Evolutionary conservation across 2,888 invertebrate genomes (phyloP).

Genomic region (Caenorhabditis sp.): DNA sequence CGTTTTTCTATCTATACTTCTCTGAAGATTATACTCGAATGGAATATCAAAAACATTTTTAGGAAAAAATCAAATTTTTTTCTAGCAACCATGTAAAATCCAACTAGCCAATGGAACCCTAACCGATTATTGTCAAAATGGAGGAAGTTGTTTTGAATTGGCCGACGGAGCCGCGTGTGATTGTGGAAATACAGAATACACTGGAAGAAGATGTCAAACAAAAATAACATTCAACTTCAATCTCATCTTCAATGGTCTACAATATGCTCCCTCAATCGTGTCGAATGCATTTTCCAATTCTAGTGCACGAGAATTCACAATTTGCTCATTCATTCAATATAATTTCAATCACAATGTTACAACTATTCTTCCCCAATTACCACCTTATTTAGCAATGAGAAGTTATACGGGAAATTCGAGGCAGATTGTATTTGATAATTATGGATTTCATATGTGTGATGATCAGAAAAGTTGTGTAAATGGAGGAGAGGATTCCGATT

Average conservation of each 20-base stretch:
- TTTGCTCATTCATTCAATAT: slow-evolving; percentile 36
- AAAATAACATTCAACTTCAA: slow-evolving; percentile 28
- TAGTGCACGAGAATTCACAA: slow-evolving; percentile 20
- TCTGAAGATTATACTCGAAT: too few species aligned
- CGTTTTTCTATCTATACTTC: too few species aligned
- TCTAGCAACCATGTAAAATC: slow-evolving; percentile 32
- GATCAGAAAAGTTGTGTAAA: not conserved
- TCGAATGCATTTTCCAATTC: slow-evolving; percentile 9
- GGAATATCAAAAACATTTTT: too few species aligned
- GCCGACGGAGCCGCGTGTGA: slow-evolving; percentile 23
- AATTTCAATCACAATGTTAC: slow-evolving; percentile 1
- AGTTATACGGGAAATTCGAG: not conserved
- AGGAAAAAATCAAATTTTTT: not conserved
- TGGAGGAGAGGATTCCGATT: slow-evolving; percentile 9
- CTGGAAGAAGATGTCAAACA: slow-evolving; percentile 25
- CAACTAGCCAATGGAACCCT: slow-evolving; percentile 9
- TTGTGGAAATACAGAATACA: slow-evolving; percentile 15
- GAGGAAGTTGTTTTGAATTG: slow-evolving; percentile 9
- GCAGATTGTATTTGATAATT: slow-evolving; percentile 34
- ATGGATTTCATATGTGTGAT: slow-evolving; percentile 30
- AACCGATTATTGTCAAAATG: slow-evolving; percentile 22
- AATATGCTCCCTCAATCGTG: slow-evolving; percentile 22
- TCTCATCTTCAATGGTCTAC: slow-evolving; percentile 33
- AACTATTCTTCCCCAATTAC: slow-evolving; percentile 1
- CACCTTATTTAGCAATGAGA: slow-evolving; percentile 17